Conservation (phyloP, 2,888 invertebrate species). For the Falcaria lacertinaria region DNA sequence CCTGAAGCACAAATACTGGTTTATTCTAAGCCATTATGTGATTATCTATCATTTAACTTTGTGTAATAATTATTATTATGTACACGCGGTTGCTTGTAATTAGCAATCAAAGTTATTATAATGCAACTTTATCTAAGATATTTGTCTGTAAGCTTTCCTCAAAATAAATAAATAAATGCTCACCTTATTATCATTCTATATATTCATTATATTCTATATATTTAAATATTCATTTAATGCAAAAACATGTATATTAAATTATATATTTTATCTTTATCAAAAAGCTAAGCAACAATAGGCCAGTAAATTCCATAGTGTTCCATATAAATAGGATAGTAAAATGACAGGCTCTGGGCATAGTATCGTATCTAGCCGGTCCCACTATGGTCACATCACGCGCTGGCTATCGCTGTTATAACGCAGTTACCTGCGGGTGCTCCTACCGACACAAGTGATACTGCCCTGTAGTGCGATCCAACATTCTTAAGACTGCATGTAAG, state of each 20-base stretch:
- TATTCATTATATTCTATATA: no score
- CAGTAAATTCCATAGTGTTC: constrained; percentile 2
- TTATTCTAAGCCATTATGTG: no score
- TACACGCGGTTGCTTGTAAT: no score
- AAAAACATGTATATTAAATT: not conserved
- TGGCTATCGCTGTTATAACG: constrained; percentile 67
- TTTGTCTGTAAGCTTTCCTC: no score
- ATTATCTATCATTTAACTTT: no score
- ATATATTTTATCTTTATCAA: not conserved
- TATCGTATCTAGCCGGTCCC: constrained; percentile 35
- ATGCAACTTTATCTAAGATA: no score
- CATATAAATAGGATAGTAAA: constrained; percentile 30
- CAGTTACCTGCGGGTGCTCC: constrained; percentile 53
- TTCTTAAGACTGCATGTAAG: constrained; percentile 38
- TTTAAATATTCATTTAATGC: no score
- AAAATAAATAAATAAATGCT: no score
- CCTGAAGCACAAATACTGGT: no score
- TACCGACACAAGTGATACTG: constrained; percentile 40
- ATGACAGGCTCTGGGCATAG: constrained; percentile 32
- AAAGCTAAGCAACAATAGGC: not conserved
- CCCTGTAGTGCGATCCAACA: constrained; percentile 21
- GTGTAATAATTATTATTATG: no score
- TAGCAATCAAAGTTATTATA: no score
- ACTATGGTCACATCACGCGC: constrained; percentile 72
- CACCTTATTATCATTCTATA: no score